These are phyloP conservation scores for Hesperia comma DNA, from an alignment of 2,888 invertebrate genomes.

Conservation along the genomic window DNA sequence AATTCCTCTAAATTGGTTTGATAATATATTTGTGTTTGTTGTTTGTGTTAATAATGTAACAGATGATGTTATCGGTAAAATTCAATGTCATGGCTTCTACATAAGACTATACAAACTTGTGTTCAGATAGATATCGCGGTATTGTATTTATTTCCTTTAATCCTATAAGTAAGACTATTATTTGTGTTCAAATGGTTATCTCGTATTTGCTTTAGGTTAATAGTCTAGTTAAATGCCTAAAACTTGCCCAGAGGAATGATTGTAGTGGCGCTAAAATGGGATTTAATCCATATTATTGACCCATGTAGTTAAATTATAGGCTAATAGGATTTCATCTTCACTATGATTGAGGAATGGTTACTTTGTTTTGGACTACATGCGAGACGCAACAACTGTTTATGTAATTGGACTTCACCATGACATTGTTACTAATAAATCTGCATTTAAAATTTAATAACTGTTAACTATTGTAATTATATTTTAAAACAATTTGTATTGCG, in stretches of 20 bases:
- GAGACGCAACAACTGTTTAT: conserved; percentile 53
- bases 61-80: conserved; percentile 51
- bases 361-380: conserved; percentile 48
- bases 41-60: conserved; percentile 56
- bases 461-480: conserved; percentile 80
- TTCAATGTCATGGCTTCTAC: conserved; percentile 68
- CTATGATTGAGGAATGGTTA: conserved; percentile 48
- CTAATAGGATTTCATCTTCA: conserved; percentile 54
- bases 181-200: conserved; percentile 25
- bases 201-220: conserved; percentile 45
- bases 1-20: conserved; percentile 39
- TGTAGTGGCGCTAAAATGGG: conserved; percentile 62
- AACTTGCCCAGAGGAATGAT: conserved; percentile 69
- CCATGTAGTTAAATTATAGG: conserved; percentile 64
- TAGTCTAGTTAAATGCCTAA: conserved; percentile 64
- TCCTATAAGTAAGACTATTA: conserved; percentile 43
- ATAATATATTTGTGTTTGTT: conserved; percentile 55
- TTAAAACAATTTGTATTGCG: conserved; percentile 79
- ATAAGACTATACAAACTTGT: conserved; percentile 39
- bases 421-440: conserved; percentile 76
- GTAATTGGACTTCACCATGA: conserved; percentile 70
- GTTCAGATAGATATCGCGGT: conserved; percentile 38
- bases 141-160: conserved; percentile 34
- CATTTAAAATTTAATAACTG: conserved; percentile 81
- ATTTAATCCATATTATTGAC: conserved; percentile 65